Percentiles rank a stretch among this genome's conserved stretches.
phyloP scores from a whole-genome alignment of 2,113 vertebrate genomes.

The Alligator mississippiensis region DNA sequence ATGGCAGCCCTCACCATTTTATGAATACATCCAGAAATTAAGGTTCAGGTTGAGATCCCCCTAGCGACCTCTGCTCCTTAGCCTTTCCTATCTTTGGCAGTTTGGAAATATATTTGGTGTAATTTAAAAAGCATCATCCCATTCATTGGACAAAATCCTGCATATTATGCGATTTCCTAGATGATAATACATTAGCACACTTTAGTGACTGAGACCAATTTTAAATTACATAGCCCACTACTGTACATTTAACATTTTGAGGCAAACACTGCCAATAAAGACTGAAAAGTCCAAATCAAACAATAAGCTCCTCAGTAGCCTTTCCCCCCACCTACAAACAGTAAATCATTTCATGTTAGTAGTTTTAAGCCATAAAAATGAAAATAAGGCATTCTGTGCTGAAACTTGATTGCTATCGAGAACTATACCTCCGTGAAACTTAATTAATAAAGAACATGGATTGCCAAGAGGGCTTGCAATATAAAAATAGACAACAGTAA shows the following conservation, averaged over 20 bases:
- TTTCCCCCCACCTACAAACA: slow-evolving; percentile 2
- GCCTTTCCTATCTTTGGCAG: too few species aligned
- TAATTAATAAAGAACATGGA: slow-evolving; percentile 42
- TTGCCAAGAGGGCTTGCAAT: slow-evolving; percentile 7
- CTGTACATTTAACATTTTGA: slow-evolving; percentile 4
- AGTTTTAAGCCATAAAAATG: slow-evolving; percentile 63
- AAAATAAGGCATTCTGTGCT: slow-evolving; percentile 64
- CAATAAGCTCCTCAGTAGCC: not conserved
- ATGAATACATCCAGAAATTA: too few species aligned
- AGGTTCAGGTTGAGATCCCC: too few species aligned
- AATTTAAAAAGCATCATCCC: too few species aligned
- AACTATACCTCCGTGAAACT: slow-evolving; percentile 36
- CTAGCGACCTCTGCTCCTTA: too few species aligned
- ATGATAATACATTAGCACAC: too few species aligned
- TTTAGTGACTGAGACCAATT: too few species aligned
- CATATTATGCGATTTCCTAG: too few species aligned
- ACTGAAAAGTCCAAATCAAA: slow-evolving; percentile 3
- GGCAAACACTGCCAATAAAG: not conserved
- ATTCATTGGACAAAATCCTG: too few species aligned
- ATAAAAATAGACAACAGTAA: slow-evolving; percentile 8
- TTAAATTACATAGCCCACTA: not conserved
- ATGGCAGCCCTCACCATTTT: too few species aligned
- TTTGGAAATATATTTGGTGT: too few species aligned
- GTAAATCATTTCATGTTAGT: slow-evolving; percentile 44
- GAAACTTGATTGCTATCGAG: slow-evolving; percentile 61